Evolutionary conservation across 2,797 vertebrate species (phyloP).

Genomic region (Ctenopoma multispine): DNA sequence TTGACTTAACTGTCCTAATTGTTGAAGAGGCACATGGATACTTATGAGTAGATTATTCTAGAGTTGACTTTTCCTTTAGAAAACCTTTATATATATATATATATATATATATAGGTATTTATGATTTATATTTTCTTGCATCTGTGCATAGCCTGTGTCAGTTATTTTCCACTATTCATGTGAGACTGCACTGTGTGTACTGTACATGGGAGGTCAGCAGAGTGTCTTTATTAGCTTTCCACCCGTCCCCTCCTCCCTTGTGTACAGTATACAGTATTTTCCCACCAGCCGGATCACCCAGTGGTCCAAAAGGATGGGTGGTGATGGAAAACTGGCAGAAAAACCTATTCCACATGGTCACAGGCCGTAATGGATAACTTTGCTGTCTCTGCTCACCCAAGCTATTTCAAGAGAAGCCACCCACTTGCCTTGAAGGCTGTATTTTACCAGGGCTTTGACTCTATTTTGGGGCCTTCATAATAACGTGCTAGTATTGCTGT

Average conservation of each 20-base stretch:
- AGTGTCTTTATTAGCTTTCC: conserved; percentile 63
- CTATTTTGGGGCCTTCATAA: conserved; percentile 77
- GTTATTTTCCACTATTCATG: conserved; percentile 21
- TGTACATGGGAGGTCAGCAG: conserved; percentile 42
- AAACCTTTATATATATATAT: too few species aligned
- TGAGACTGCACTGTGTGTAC: conserved; percentile 25
- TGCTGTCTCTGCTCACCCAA: conserved; percentile 67
- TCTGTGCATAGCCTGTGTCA: neutral
- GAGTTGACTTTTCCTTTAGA: neutral
- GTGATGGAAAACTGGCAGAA: conserved; percentile 83
- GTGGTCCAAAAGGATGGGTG: conserved; percentile 74
- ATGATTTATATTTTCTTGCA: neutral
- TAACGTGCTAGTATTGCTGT: conserved; percentile 75
- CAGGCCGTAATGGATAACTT: conserved; percentile 82
- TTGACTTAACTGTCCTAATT: neutral
- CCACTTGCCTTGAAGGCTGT: conserved; percentile 74
- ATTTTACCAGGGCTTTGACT: conserved; percentile 73
- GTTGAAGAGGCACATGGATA: neutral
- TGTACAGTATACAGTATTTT: conserved; percentile 63
- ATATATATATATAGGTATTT: neutral
- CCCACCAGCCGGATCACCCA: conserved; percentile 66
- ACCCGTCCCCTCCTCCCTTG: conserved; percentile 45
- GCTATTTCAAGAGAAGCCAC: conserved; percentile 83
- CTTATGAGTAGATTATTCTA: neutral
- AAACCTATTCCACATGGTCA: conserved; percentile 80